Evolutionary conservation across 2,888 invertebrate genomes (phyloP), one percentile per base, ranked within the genome.

Genomic region (Stenichneumon culpator): DNA sequence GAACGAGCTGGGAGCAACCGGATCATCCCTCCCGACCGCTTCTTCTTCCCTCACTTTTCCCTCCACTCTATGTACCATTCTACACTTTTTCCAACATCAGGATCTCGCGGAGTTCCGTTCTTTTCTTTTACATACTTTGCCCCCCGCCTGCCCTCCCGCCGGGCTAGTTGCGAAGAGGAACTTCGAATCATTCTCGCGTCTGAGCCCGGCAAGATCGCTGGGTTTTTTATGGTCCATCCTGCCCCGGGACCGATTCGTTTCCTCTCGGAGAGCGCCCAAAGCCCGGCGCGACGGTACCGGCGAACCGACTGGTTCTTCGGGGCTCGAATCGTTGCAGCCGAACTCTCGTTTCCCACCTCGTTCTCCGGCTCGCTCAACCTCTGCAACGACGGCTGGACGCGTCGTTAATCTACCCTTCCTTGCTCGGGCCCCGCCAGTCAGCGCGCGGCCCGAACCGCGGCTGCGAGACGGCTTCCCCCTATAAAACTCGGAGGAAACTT

Each of bases 321-420:
- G 32, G 25, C 25, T 68, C 74, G 77, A 79, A 74, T 65, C 82
- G 82, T 72, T 69, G 69, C 87, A 72, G 82, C 78, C 78, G 88
- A 89, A 87, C 87, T 89, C 89, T 87, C 88, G 87, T 88, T 89
- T 81, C 73, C 77, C 78, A 65, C 54, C 73, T 74, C 82, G 73
- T 70, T 70, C 74, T 60, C 79, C 67, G 79, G 57, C 54, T 81
- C 78, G 57, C 77, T 11, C 16, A 9, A 14, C 67, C 50, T 63
- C 36, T 69, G 54, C 84, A 82, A 78, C 81, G 79, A 84, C 82
- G 79, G 73, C 84, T 78, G 79, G 82, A 85, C 82, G 85, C 85
- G 73, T 82, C 85, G 85, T 85, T 85, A 85, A 85, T 85, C 85
- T 82, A 75, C 44, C 74, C 52, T 54, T 79, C 75, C 79, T 44